A percentile compares a stretch with the other conserved stretches of the same genome.
Evolutionary conservation across 2,113 vertebrate genomes (phyloP).

Genomic region (Hymenochirus boettgeri): DNA sequence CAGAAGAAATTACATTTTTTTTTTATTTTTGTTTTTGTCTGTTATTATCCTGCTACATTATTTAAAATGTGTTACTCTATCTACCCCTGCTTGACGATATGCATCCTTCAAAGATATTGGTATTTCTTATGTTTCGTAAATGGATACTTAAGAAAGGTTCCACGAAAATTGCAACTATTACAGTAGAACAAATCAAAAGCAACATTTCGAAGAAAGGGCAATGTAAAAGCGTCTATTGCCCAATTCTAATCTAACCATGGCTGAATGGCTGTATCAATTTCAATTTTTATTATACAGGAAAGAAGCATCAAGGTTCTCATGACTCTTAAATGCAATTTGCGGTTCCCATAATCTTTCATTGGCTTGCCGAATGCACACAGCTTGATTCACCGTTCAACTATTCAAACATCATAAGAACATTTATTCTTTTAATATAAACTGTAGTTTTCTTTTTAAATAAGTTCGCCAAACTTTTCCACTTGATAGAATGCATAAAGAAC

Average conservation of each 20-base stretch:
- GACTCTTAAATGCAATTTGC: conserved; percentile 7
- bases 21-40: neutral
- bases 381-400: too few species aligned
- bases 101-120: neutral
- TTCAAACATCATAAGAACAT: too few species aligned
- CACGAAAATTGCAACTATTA: conserved; percentile 15
- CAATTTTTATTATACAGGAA: conserved; percentile 8
- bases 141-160: neutral
- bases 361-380: neutral
- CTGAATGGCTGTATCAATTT: conserved; percentile 14
- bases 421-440: too few species aligned
- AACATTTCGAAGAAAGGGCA: conserved; percentile 7
- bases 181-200: conserved; percentile 10
- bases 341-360: neutral
- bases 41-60: neutral
- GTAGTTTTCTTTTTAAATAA: too few species aligned
- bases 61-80: neutral
- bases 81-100: neutral
- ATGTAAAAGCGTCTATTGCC: conserved; percentile 9
- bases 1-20: too few species aligned
- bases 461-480: too few species aligned
- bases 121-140: neutral
- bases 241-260: conserved; percentile 1
- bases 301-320: conserved; percentile 3
- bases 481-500: too few species aligned